phyloP scores from a whole-genome alignment of 2,113 vertebrate species.

The Psammodynastes pulverulentus region DNA sequence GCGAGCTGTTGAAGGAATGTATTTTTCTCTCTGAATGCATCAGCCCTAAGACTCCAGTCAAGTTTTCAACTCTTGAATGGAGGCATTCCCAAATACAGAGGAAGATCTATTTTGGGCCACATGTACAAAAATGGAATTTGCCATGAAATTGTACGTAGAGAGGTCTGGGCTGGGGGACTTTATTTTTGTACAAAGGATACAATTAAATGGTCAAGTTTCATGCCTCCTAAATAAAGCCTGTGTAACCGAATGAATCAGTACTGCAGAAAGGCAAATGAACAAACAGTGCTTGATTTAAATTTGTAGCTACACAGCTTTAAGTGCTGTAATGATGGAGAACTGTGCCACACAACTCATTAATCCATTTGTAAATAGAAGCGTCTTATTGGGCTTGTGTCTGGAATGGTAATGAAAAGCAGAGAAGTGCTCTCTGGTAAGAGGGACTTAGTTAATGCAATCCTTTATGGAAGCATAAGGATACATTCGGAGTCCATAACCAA shows the following conservation, averaged over 20 bases:
- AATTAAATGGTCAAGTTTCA: slow-evolving; percentile 25
- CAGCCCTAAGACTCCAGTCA: slow-evolving; percentile 30
- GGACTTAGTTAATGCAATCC: background rate
- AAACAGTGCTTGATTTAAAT: slow-evolving; percentile 40
- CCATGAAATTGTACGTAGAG: background rate
- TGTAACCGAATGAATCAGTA: slow-evolving; percentile 3
- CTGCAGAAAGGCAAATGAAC: slow-evolving; percentile 12
- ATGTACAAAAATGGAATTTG: background rate
- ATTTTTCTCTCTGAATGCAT: slow-evolving; percentile 22
- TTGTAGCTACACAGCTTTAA: slow-evolving; percentile 46
- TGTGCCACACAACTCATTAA: slow-evolving; percentile 51
- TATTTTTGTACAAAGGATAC: rapidly evolving
- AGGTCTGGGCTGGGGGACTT: background rate
- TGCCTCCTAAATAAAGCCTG: background rate
- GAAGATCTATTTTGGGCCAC: background rate
- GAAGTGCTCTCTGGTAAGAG: background rate
- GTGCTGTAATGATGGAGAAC: slow-evolving; percentile 42
- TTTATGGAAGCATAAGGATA: background rate
- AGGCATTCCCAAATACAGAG: slow-evolving; percentile 30
- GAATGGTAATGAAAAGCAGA: background rate
- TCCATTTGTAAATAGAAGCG: slow-evolving; percentile 56
- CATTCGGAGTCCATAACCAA: background rate
- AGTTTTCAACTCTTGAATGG: slow-evolving; percentile 36
- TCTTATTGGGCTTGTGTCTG: slow-evolving; percentile 29
- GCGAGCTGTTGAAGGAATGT: slow-evolving; percentile 52